Conservation (phyloP, 1,140 invertebrate genomes). For the Plectrocnemia conspersa region DNA sequence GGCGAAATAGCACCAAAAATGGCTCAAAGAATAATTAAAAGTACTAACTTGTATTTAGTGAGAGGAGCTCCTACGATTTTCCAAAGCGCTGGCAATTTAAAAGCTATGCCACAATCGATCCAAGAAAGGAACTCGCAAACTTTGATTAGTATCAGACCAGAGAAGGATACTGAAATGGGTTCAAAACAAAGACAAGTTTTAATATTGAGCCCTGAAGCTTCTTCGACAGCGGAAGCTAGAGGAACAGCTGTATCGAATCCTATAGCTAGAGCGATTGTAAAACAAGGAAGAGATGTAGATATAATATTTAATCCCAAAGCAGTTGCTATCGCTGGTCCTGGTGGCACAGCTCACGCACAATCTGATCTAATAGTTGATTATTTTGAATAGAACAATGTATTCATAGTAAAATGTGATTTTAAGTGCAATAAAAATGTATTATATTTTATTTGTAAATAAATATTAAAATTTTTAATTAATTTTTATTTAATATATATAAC, state of each 20-base stretch:
- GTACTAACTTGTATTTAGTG: background rate
- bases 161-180: no score
- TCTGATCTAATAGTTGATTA: constrained; percentile 53
- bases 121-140: no score
- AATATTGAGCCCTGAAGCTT: constrained; percentile 58
- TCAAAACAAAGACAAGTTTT: constrained; percentile 36
- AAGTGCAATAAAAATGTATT: constrained; percentile 21
- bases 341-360: constrained; percentile 64
- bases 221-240: constrained; percentile 57
- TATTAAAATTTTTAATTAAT: constrained; percentile 2
- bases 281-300: constrained; percentile 50
- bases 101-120: no score
- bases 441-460: constrained; percentile 5
- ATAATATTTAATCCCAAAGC: constrained; percentile 61
- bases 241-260: constrained; percentile 64
- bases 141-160: no score
- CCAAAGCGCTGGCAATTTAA: no score
- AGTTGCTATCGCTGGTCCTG: constrained; percentile 64
- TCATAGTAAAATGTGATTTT: background rate
- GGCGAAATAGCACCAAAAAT: background rate
- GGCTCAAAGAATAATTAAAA: background rate
- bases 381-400: constrained; percentile 14
- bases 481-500: background rate
- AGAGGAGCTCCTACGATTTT: no score
- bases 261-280: constrained; percentile 54